These are phyloP conservation scores for Henricia sp. DNA, from an alignment of 53 echinoderm and acorn worm genomes.

Conservation along the genomic window DNA sequence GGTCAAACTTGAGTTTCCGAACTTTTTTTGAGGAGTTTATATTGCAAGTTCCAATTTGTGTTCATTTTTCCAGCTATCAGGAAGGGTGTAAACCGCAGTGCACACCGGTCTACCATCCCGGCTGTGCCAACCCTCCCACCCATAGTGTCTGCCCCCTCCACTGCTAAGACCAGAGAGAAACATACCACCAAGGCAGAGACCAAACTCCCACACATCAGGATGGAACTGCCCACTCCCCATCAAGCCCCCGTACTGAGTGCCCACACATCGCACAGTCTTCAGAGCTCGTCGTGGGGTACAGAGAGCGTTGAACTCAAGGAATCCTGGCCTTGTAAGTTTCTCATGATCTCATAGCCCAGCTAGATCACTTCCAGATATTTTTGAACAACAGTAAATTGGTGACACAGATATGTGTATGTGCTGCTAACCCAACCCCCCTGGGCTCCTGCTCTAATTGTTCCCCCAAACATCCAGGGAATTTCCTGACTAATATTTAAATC, in stretches of 20 bases:
- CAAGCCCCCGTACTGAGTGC: slow-evolving; percentile 43
- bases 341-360: neutral
- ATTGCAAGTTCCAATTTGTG: too few relatives aligned
- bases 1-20: too few relatives aligned
- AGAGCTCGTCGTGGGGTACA: slow-evolving; percentile 38
- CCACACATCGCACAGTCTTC: neutral
- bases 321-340: slow-evolving; percentile 66
- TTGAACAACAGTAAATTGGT: too few relatives aligned
- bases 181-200: slow-evolving; percentile 37
- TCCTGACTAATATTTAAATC: too few relatives aligned
- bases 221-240: slow-evolving; percentile 84
- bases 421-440: too few relatives aligned
- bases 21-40: too few relatives aligned
- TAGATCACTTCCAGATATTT: too few relatives aligned
- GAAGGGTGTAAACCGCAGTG: slow-evolving; percentile 39
- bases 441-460: too few relatives aligned
- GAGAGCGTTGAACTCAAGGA: slow-evolving; percentile 51
- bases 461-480: too few relatives aligned
- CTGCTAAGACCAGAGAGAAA: slow-evolving; percentile 18
- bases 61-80: slow-evolving; percentile 12
- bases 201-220: slow-evolving; percentile 73
- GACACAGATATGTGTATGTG: too few relatives aligned
- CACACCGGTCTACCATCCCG: slow-evolving; percentile 32
- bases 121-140: slow-evolving; percentile 75
- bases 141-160: slow-evolving; percentile 63